Evolutionary conservation across 1,140 invertebrate species (phyloP), one percentile per base, ranked within the genome.

Genomic region (Drosophila orosa): DNA sequence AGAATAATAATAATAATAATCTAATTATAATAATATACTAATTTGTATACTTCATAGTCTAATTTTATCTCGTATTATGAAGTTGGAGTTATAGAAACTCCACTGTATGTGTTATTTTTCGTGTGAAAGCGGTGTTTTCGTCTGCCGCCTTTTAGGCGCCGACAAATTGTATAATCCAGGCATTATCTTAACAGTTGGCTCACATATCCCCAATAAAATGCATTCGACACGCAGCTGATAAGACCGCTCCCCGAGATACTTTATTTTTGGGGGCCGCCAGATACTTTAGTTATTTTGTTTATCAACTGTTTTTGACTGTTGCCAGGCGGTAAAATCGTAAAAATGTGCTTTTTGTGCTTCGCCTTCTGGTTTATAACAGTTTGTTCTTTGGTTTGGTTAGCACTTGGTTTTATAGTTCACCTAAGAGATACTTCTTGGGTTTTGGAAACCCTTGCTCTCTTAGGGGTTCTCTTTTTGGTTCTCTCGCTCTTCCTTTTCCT

Each of bases 61-160:
- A 1, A 3, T 44, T 42, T 42, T 13, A 13, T 9, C 8, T 1
- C 10, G 6, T 13, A 24, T 0, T 25, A 0, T 27, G 15, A 13
- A 45, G 62, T 45, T 35, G 7, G 13, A 65, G n/a, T 33, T 39
- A 3, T 12, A 8, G 22, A 27, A 22, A 37, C 33, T 19, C 22
- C n/a, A 68, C 65, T 52, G 60, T 59, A 25, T 31, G 42, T 66
- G 25, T 61, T n/a, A n/a, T 48, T 39, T 42, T 57, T 47, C 27
- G 25, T 48, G 47, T 42, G 58, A 67, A 48, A 59, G 56, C 62
- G 45, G 42, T 55, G 52, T 75, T 81, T 81, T 86, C n/a, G 74
- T 59, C 50, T 68, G 83, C 84, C 83, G 84, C 48, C 83, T 87
- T 87, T 89, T 83, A 83, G 83, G 83, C 83, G 83, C 83, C 83